Conservation (phyloP, 2,888 invertebrate genomes). For the Protonemura montana region DNA sequence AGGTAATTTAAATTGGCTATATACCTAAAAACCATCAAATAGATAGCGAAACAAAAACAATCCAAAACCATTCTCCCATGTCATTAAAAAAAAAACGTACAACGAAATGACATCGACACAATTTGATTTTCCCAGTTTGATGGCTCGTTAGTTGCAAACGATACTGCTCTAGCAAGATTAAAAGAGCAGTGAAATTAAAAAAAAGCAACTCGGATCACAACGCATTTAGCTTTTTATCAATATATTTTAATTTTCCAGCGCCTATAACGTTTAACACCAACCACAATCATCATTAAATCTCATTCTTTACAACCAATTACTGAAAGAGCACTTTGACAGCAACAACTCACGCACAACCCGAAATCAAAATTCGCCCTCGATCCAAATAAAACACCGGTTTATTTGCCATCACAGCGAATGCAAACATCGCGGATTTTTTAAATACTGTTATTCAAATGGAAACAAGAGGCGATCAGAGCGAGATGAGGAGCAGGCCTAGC, state of each 20-base stretch:
- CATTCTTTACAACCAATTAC: background rate
- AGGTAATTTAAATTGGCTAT: too few relatives aligned
- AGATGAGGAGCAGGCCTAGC: background rate
- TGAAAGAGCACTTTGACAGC: too few relatives aligned
- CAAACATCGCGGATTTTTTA: background rate
- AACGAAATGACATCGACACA: background rate
- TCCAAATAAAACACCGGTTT: background rate
- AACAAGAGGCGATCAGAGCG: background rate
- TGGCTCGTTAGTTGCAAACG: background rate
- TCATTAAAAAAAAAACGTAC: background rate
- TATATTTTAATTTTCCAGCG: too few relatives aligned
- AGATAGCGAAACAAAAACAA: background rate
- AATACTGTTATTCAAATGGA: background rate
- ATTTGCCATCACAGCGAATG: background rate
- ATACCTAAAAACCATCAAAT: background rate
- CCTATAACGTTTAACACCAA: too few relatives aligned
- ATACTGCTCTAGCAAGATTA: background rate
- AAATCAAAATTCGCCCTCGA: background rate
- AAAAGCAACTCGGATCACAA: too few relatives aligned
- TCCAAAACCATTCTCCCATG: background rate
- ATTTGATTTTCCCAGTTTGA: background rate
- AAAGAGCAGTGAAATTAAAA: too few relatives aligned
- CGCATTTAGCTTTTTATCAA: too few relatives aligned
- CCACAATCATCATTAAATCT: background rate
- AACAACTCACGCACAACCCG: background rate